Evolutionary conservation across 2,113 vertebrate genomes (phyloP).

Genomic region (Zapus hudsonius): DNA sequence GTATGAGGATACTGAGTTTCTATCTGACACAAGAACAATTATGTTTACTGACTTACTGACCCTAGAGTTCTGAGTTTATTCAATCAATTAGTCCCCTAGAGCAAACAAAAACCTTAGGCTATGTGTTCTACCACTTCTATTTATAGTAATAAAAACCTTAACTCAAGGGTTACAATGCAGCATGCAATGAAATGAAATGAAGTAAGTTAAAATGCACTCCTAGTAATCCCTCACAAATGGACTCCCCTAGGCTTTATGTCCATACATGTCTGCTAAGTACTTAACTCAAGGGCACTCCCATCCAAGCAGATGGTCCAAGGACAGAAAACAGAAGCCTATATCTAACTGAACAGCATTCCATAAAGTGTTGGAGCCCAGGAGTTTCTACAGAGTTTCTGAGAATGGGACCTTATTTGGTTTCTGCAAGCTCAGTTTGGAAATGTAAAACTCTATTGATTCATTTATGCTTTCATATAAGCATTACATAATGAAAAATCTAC

Average conservation of each 20-base stretch:
- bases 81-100: conserved; percentile 50
- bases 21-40: conserved; percentile 22
- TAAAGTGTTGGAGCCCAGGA: background rate
- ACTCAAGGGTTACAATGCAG: conserved; percentile 34
- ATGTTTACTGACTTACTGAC: conserved; percentile 54
- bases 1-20: background rate
- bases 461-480: background rate
- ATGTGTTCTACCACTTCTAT: conserved; percentile 55
- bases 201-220: conserved; percentile 39
- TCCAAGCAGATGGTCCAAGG: background rate
- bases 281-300: conserved; percentile 9
- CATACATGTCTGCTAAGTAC: background rate
- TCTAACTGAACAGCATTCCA: background rate
- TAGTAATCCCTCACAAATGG: conserved; percentile 47
- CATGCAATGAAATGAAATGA: conserved; percentile 59
- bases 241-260: conserved; percentile 11
- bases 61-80: conserved; percentile 51
- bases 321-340: background rate
- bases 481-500: background rate
- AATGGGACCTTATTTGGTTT: background rate
- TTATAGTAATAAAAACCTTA: conserved; percentile 69
- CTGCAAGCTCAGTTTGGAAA: background rate
- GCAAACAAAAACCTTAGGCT: conserved; percentile 40
- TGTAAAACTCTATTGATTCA: background rate
- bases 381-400: background rate